Evolutionary conservation across 2,888 invertebrate genomes (phyloP).

Genomic region (Epiblema foenella): DNA sequence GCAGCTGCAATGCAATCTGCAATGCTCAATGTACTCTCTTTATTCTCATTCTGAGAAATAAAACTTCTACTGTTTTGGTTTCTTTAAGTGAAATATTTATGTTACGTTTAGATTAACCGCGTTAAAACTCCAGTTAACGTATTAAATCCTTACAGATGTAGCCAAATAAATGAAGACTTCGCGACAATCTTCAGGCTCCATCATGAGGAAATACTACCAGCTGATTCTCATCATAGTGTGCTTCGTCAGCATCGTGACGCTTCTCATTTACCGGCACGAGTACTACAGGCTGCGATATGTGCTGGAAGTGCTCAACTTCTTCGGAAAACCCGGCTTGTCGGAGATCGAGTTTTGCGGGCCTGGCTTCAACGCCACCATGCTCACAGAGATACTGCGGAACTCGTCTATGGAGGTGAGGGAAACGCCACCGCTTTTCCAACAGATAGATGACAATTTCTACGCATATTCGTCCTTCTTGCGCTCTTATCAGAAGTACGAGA

Average conservation of each 20-base stretch:
- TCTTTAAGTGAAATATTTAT: conserved; percentile 2
- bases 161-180: conserved; percentile 73
- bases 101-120: background rate
- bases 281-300: conserved; percentile 93
- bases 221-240: conserved; percentile 89
- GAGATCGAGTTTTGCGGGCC: conserved; percentile 83
- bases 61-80: conserved; percentile 3
- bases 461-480: conserved; percentile 88
- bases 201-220: conserved; percentile 94
- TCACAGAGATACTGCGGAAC: conserved; percentile 79
- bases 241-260: conserved; percentile 88
- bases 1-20: conserved; percentile 15
- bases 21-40: conserved; percentile 13
- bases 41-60: conserved; percentile 3
- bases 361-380: conserved; percentile 80
- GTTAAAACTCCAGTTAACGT: background rate
- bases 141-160: conserved; percentile 54
- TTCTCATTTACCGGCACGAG: conserved; percentile 93
- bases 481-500: conserved; percentile 79
- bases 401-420: conserved; percentile 85
- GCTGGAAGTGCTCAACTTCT: conserved; percentile 93
- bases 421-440: conserved; percentile 88
- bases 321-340: conserved; percentile 88
- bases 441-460: conserved; percentile 86
- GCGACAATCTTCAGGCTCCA: conserved; percentile 68